These are phyloP conservation scores for Artibeus lituratus DNA, from an alignment of 2,797 vertebrate species.

Conservation along the genomic window DNA sequence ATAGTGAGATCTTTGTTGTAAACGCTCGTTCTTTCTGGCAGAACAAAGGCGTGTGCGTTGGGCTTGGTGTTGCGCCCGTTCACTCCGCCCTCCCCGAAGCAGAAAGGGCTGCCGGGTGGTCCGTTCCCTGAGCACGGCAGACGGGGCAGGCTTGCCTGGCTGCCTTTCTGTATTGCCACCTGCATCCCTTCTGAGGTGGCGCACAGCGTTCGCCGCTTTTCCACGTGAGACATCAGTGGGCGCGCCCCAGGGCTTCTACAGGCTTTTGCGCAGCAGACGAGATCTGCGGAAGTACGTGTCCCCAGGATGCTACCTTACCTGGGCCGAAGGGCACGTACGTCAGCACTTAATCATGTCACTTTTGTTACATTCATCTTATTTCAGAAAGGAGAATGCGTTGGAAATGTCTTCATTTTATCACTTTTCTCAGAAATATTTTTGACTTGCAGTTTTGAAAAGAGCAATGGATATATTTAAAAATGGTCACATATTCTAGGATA, in stretches of 20 bases:
- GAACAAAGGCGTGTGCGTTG: neutral
- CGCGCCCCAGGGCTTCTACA: neutral
- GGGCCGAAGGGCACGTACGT: neutral
- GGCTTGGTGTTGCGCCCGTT: neutral
- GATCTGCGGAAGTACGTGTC: neutral
- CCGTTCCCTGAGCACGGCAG: neutral
- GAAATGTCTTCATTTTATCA: neutral
- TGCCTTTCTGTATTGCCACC: neutral
- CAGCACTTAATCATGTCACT: neutral
- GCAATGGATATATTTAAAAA: neutral
- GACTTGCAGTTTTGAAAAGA: neutral
- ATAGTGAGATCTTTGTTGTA: neutral
- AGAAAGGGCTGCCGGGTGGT: neutral
- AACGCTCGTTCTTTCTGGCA: neutral
- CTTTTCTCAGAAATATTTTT: neutral
- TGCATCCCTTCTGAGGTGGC: neutral
- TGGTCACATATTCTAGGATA: neutral
- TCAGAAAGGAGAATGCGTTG: neutral
- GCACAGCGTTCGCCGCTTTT: neutral
- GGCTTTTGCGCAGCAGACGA: neutral
- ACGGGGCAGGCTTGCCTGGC: neutral
- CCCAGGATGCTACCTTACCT: neutral
- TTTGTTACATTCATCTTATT: neutral
- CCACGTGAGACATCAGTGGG: neutral
- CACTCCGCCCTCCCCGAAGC: neutral